Evolutionary conservation across 2,888 invertebrate species (phyloP).

Genomic region (Drosophila putrida): DNA sequence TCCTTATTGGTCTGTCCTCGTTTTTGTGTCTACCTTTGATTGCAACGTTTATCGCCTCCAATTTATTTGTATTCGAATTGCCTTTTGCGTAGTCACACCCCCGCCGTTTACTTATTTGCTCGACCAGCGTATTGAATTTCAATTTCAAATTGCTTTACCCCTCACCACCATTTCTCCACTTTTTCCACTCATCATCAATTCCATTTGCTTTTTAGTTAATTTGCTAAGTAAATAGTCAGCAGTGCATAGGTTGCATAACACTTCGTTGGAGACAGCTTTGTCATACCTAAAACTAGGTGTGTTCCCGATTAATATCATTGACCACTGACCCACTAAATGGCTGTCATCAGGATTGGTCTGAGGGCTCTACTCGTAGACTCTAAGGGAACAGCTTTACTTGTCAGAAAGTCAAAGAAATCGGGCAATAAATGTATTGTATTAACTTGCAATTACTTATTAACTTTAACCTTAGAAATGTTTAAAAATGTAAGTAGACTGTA

Average conservation of each 20-base stretch:
- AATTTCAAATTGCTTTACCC: constrained; percentile 70
- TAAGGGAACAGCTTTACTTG: not conserved
- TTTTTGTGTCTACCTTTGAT: constrained; percentile 62
- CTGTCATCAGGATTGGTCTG: constrained; percentile 9
- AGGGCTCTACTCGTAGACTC: not conserved
- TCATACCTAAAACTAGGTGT: constrained; percentile 43
- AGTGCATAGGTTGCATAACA: constrained; percentile 30
- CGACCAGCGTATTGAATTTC: constrained; percentile 74
- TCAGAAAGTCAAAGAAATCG: too few species aligned
- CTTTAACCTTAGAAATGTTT: too few species aligned
- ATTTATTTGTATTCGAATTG: constrained; percentile 74
- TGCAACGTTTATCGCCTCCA: constrained; percentile 75
- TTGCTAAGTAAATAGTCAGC: constrained; percentile 73
- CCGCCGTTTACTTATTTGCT: constrained; percentile 66
- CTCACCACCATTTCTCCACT: not conserved
- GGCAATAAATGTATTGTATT: too few species aligned
- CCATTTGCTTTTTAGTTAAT: constrained; percentile 75
- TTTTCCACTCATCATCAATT: constrained; percentile 8
- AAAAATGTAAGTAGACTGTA: too few species aligned
- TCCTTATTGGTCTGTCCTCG: constrained; percentile 48
- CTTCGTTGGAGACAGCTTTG: constrained; percentile 10
- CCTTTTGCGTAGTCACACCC: constrained; percentile 27
- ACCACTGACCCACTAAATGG: constrained; percentile 20
- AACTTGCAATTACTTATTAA: too few species aligned
- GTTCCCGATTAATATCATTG: constrained; percentile 23